Evolutionary conservation across 1,140 invertebrate genomes (phyloP).

Genomic region (Trichonephila clavipes): DNA sequence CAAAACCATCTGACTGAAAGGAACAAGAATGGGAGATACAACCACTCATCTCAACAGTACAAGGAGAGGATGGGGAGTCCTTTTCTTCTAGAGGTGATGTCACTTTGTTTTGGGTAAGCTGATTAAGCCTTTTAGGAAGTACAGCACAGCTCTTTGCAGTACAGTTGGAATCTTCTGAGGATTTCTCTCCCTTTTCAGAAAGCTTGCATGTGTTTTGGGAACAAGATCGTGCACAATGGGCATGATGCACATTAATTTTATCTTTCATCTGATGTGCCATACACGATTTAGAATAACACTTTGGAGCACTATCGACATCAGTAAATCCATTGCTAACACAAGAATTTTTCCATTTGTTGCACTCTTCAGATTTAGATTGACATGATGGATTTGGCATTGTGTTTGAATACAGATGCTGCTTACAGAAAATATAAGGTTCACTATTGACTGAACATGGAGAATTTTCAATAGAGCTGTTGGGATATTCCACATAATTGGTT

Average conservation of each 20-base stretch:
- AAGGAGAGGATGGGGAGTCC: conserved; percentile 69
- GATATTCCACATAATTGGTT: conserved; percentile 64
- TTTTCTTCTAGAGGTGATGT: conserved; percentile 60
- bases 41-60: conserved; percentile 73
- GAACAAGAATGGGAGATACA: conserved; percentile 73
- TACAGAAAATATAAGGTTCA: conserved; percentile 42
- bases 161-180: neutral
- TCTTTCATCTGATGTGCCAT: conserved; percentile 43
- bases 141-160: conserved; percentile 34
- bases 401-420: conserved; percentile 53
- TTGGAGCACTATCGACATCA: conserved; percentile 14
- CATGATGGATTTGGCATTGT: neutral
- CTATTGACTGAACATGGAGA: conserved; percentile 54
- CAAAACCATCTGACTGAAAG: conserved; percentile 72
- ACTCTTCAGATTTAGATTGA: neutral
- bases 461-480: conserved; percentile 64
- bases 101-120: conserved; percentile 45
- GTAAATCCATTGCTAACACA: conserved; percentile 25
- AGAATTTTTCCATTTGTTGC: conserved; percentile 33
- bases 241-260: conserved; percentile 38
- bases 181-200: neutral
- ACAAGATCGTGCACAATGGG: conserved; percentile 14
- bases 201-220: conserved; percentile 28
- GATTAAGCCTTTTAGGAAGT: conserved; percentile 55
- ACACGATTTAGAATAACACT: conserved; percentile 44